Conservation (phyloP, 2,888 invertebrate genomes). For the Drosophila suboccidentalis region DNA sequence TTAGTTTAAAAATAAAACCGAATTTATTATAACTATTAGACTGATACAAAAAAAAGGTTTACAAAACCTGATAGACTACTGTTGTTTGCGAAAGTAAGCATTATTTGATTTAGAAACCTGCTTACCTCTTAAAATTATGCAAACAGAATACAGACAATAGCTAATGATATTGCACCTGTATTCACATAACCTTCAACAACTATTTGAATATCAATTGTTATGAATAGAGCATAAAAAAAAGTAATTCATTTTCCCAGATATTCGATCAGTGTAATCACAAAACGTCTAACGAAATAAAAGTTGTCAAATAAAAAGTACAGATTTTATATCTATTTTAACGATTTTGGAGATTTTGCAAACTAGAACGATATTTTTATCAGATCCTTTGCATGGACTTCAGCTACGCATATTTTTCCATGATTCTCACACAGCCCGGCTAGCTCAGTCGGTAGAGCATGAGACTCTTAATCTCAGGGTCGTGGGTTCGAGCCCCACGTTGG, state of each 20-base stretch:
- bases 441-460: constrained; percentile 81
- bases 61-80: neutral
- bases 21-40: neutral
- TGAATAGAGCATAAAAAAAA: too few species aligned
- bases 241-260: too few species aligned
- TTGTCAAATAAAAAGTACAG: too few species aligned
- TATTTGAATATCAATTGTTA: too few species aligned
- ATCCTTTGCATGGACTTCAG: constrained; percentile 14
- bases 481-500: constrained; percentile 82
- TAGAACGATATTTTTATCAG: neutral
- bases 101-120: neutral
- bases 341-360: neutral
- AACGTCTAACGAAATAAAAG: too few species aligned
- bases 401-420: neutral
- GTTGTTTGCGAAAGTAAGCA: neutral
- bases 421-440: constrained; percentile 64
- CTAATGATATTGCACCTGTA: too few species aligned
- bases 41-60: neutral
- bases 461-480: constrained; percentile 79
- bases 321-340: too few species aligned
- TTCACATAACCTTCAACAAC: too few species aligned
- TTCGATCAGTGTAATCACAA: too few species aligned
- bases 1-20: neutral
- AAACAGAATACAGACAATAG: too few species aligned
- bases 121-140: too few species aligned